Evolutionary conservation across 1,140 invertebrate genomes (phyloP).

Genomic region (Glomeris maerens): DNA sequence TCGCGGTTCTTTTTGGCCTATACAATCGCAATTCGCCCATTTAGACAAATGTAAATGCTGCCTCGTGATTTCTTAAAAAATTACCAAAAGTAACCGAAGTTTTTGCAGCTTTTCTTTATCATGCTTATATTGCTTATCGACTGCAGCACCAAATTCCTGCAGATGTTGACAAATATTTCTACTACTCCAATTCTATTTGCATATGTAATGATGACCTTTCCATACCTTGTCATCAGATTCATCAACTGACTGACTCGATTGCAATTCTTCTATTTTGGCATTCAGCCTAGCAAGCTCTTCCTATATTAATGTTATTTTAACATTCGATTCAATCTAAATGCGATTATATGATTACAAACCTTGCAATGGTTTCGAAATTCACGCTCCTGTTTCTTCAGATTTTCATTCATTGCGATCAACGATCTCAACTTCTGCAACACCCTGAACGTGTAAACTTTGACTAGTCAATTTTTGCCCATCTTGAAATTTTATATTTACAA

Average conservation of each 20-base stretch:
- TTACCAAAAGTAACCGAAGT: constrained; percentile 31
- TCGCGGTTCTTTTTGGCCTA: constrained; percentile 65
- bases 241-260: constrained; percentile 22
- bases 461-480: too few relatives aligned
- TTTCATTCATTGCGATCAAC: constrained; percentile 53
- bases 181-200: too few relatives aligned
- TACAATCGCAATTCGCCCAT: constrained; percentile 3
- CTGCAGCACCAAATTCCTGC: constrained; percentile 25
- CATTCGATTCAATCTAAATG: too few relatives aligned
- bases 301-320: constrained; percentile 17
- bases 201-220: not conserved
- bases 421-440: constrained; percentile 45
- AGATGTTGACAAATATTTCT: too few relatives aligned
- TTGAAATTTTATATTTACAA: too few relatives aligned
- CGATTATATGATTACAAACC: constrained; percentile 11
- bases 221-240: constrained; percentile 29
- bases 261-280: constrained; percentile 30
- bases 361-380: constrained; percentile 62
- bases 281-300: constrained; percentile 31
- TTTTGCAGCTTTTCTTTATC: constrained; percentile 36
- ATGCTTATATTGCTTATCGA: constrained; percentile 31
- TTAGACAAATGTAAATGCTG: constrained; percentile 5
- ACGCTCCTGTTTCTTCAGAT: constrained; percentile 53
- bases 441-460: too few relatives aligned
- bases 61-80: constrained; percentile 11